phyloP scores from a whole-genome alignment of 2,113 vertebrate species.

The Phoxinus phoxinus region DNA sequence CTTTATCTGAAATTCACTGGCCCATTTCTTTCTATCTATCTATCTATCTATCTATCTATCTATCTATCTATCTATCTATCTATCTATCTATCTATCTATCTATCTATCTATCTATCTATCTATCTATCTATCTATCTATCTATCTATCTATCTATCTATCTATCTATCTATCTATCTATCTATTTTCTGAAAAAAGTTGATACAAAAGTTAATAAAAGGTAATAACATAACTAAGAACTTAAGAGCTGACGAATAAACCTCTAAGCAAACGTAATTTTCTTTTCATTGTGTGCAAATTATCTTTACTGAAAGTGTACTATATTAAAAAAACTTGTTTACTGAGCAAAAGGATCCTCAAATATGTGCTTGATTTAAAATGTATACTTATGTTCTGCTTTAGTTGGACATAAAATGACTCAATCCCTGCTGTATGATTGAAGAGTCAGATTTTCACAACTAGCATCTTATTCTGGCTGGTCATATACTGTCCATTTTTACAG shows the following conservation, averaged over 20 bases:
- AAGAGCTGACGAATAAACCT: neutral
- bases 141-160: no score
- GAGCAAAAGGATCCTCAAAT: neutral
- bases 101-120: no score
- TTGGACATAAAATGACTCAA: neutral
- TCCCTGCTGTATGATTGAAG: no score
- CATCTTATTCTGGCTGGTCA: neutral
- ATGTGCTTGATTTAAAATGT: neutral
- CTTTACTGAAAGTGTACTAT: neutral
- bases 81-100: no score
- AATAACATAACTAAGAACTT: neutral
- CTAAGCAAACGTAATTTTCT: neutral
- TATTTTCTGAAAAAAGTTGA: neutral
- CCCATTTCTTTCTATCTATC: neutral
- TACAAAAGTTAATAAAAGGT: neutral
- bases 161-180: neutral
- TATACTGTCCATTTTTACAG: neutral
- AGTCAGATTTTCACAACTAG: neutral
- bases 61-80: no score
- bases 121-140: no score
- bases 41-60: no score
- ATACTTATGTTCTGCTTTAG: neutral
- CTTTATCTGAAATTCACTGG: neutral
- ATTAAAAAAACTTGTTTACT: neutral
- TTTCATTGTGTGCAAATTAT: neutral